These are phyloP conservation scores for Piscicola geometra DNA, from an alignment of 2,888 invertebrate species.

Conservation along the genomic window DNA sequence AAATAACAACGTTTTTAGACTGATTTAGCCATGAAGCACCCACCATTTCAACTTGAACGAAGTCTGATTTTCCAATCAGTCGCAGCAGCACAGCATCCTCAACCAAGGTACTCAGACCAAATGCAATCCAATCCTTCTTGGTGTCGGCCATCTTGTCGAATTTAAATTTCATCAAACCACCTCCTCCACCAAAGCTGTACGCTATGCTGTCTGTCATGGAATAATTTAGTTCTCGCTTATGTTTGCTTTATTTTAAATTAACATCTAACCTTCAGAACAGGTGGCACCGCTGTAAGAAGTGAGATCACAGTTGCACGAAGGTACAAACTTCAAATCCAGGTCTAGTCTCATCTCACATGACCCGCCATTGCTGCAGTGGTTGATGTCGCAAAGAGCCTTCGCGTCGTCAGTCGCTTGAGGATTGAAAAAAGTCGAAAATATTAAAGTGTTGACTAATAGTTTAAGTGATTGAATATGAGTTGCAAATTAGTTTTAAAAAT, in stretches of 20 bases:
- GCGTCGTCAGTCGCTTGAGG: background rate
- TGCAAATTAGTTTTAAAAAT: background rate
- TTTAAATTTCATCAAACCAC: constrained; percentile 30
- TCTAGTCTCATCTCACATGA: background rate
- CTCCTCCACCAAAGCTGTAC: constrained; percentile 29
- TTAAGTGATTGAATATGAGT: background rate
- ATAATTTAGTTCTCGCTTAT: background rate
- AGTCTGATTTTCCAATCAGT: constrained; percentile 22
- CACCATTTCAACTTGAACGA: constrained; percentile 32
- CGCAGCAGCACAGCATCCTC: constrained; percentile 30
- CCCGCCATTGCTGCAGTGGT: constrained; percentile 29
- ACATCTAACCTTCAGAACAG: constrained; percentile 31
- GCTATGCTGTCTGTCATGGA: constrained; percentile 34
- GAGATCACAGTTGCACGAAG: constrained; percentile 27
- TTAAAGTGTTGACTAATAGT: too few relatives aligned
- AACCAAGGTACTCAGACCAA: constrained; percentile 33
- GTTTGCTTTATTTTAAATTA: background rate
- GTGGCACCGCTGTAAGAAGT: constrained; percentile 34
- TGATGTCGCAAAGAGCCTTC: background rate
- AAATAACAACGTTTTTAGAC: too few relatives aligned
- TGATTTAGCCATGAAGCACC: too few relatives aligned
- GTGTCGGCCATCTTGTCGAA: constrained; percentile 29
- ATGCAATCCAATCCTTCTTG: constrained; percentile 31
- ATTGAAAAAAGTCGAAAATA: constrained; percentile 3
- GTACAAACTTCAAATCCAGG: background rate